Percentiles rank a stretch among this genome's conserved stretches.
Conservation (phyloP, 2,113 vertebrate species). For the Tetrao urogallus region DNA sequence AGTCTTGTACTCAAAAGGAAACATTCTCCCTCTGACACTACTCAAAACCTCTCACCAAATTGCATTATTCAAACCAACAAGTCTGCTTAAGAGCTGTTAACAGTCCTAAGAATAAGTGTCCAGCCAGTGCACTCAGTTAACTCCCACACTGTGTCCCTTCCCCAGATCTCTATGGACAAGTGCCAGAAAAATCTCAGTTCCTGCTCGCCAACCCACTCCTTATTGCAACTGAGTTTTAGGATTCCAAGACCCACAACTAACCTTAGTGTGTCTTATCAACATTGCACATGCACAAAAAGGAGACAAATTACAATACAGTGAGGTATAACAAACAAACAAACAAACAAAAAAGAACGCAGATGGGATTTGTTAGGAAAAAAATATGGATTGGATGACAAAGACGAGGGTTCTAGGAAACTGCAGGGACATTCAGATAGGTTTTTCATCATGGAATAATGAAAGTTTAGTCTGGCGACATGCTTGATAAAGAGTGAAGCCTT, state of each 20-base stretch:
- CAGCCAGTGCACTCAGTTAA: background rate
- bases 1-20: slow-evolving; percentile 7
- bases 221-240: background rate
- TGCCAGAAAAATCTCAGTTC: background rate
- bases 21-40: background rate
- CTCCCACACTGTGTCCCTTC: background rate
- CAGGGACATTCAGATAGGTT: background rate
- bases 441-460: background rate
- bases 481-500: background rate
- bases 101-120: background rate
- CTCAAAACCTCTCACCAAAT: background rate
- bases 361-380: background rate
- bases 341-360: background rate
- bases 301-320: background rate
- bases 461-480: background rate
- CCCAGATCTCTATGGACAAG: background rate
- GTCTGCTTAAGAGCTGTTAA: background rate
- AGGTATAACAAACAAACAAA: background rate
- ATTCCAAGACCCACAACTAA: background rate
- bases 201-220: background rate
- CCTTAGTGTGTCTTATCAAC: background rate
- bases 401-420: background rate
- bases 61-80: background rate
- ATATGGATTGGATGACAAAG: background rate
- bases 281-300: background rate